A percentile compares a stretch with the other conserved stretches of the same genome.
phyloP scores from a whole-genome alignment of 2,888 invertebrate species.

The Euclidia mi region DNA sequence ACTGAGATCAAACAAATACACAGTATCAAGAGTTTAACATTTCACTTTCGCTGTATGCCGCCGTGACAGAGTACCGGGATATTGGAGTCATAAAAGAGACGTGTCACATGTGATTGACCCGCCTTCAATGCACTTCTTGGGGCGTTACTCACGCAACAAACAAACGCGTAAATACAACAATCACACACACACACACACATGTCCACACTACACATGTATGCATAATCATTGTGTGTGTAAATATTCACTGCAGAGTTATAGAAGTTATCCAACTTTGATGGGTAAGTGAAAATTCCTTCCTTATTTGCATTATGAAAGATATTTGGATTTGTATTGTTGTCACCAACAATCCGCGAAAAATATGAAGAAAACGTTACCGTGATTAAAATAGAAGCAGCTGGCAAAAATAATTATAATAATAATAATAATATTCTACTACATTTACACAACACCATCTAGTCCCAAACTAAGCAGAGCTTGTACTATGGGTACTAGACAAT shows the following conservation, averaged over 20 bases:
- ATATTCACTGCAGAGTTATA: not conserved
- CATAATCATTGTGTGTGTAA: not conserved
- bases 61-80: slow-evolving; percentile 2
- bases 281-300: not conserved
- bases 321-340: not conserved
- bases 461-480: too few species aligned
- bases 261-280: not conserved
- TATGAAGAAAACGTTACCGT: slow-evolving; percentile 33
- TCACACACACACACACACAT: not conserved
- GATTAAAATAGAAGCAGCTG: slow-evolving; percentile 41
- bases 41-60: not conserved
- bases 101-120: slow-evolving; percentile 1
- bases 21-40: slow-evolving; percentile 10
- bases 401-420: slow-evolving; percentile 28
- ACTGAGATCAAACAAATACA: slow-evolving; percentile 13
- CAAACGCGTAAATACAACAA: not conserved
- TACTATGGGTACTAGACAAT: too few species aligned
- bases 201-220: not conserved
- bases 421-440: too few species aligned
- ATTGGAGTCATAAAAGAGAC: slow-evolving; percentile 10
- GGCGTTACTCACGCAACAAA: not conserved
- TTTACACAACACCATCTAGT: too few species aligned
- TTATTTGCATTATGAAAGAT: not conserved
- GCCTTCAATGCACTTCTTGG: slow-evolving; percentile 2
- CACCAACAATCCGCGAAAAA: not conserved